These are phyloP conservation scores for Phaethornis superciliosus DNA, from an alignment of 2,113 vertebrate genomes.

Conservation along the genomic window DNA sequence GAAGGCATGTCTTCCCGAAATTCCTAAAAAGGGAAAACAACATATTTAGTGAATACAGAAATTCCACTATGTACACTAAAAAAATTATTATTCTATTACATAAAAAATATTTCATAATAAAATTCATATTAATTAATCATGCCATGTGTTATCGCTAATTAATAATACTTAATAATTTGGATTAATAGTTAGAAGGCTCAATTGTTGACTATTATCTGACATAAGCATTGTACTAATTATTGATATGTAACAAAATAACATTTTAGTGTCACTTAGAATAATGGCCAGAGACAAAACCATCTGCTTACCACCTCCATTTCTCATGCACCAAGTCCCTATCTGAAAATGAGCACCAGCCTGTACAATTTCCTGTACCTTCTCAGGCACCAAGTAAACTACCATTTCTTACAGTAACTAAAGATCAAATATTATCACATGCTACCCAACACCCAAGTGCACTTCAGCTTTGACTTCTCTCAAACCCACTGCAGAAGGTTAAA, in stretches of 20 bases:
- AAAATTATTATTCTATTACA: not conserved
- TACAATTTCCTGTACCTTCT: not conserved
- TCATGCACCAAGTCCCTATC: not conserved
- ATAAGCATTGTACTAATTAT: not conserved
- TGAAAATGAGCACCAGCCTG: not conserved
- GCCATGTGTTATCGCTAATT: no score
- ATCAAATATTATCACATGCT: not conserved
- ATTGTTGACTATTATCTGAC: not conserved
- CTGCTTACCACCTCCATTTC: not conserved
- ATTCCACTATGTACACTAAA: not conserved
- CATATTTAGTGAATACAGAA: not conserved
- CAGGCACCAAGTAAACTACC: not conserved
- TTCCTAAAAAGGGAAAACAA: slow-evolving; percentile 80
- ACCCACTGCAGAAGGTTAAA: not conserved
- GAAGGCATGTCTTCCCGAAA: slow-evolving; percentile 95
- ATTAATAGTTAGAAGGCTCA: not conserved
- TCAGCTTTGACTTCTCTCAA: not conserved
- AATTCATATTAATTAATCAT: not conserved
- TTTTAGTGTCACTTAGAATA: not conserved
- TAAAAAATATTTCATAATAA: not conserved
- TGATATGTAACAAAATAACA: not conserved
- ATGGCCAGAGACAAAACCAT: not conserved
- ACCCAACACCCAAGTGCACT: not conserved
- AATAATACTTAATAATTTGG: not conserved
- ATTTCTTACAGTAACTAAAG: not conserved